phyloP scores from a whole-genome alignment of 1,140 invertebrate genomes.

The Aculops lycopersici region DNA sequence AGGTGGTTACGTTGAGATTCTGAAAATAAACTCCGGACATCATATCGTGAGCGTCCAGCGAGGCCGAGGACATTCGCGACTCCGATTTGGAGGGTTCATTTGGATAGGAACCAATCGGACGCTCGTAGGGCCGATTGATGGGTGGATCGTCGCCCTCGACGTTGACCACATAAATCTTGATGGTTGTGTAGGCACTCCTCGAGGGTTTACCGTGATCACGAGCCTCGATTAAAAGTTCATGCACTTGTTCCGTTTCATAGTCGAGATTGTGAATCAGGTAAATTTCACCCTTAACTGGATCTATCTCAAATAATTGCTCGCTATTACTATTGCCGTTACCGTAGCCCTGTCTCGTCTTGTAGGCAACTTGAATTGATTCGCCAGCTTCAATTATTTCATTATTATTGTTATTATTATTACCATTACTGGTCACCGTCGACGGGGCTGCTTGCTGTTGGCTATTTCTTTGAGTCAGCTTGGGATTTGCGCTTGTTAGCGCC shows the following conservation, averaged over 20 bases:
- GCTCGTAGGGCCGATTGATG: too few relatives aligned
- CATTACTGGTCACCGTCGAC: background rate
- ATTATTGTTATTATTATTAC: background rate
- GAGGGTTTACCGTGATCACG: slow-evolving; percentile 45
- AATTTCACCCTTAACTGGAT: slow-evolving; percentile 48
- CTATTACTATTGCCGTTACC: slow-evolving; percentile 16
- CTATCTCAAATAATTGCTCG: slow-evolving; percentile 29
- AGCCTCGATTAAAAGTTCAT: slow-evolving; percentile 71
- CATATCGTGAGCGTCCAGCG: too few relatives aligned
- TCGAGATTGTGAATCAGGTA: slow-evolving; percentile 50
- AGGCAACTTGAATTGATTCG: background rate
- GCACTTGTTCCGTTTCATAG: slow-evolving; percentile 43
- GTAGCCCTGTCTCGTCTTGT: slow-evolving; percentile 1
- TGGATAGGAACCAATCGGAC: too few relatives aligned
- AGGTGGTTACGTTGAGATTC: too few relatives aligned
- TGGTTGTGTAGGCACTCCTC: slow-evolving; percentile 20
- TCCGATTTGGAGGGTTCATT: too few relatives aligned
- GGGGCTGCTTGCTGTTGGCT: background rate
- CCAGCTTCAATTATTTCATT: background rate
- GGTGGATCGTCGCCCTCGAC: slow-evolving; percentile 22
- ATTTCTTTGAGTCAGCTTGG: too few relatives aligned
- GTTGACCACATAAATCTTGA: slow-evolving; percentile 60
- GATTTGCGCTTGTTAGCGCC: too few relatives aligned
- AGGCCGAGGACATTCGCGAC: too few relatives aligned
- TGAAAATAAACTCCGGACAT: too few relatives aligned